Evolutionary conservation across 2,888 invertebrate species (phyloP), one percentile per base, ranked within the genome.

Genomic region (Phyllotreta cruciferae): DNA sequence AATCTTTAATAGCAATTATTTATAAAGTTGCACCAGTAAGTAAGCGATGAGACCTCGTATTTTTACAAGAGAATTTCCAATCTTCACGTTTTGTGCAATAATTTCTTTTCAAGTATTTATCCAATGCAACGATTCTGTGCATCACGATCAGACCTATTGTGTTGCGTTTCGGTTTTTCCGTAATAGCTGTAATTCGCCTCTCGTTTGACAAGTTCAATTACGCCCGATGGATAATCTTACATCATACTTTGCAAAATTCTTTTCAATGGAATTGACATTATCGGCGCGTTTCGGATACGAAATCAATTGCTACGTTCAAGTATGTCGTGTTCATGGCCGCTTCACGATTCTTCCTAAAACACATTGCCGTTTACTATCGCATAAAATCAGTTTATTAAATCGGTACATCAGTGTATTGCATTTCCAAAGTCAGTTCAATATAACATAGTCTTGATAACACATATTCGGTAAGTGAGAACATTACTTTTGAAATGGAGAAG

Each of bases 131-230:
- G 37, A 35, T 36, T 45, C 38, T 56, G 37, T n/a, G 36, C 34
- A 54, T 61, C 61, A 61, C 61, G 61, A 54, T 47, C 49, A 49
- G 39, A 50, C 13, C 45, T 62, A 49, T 62, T 62, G 62, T 50
- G 53, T 62, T 62, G 62, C 44, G 53, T 56, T 56, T 62, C 61
- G 36, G 39, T 62, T 42, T 56, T 50, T 50, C 44, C 9, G 37
- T 56, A 56, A 62, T 50, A 41, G 47, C 56, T 62, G 56, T 62
- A 11, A 44, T 62, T 56, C 44, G 36, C 13, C 8, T 49, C 50
- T 49, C 35, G 50, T 56, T 55, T 56, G 56, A 62, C 62, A 62
- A 50, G 56, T 50, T 37, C 56, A 50, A 56, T 50, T 24, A 56
- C 36, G 41, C 36, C 50, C 50, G 49, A 50, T 42, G 37, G 39